Evolutionary conservation across 2,797 vertebrate genomes (phyloP), one percentile per base, ranked within the genome.

Genomic region (Enteromius paludinosus): DNA sequence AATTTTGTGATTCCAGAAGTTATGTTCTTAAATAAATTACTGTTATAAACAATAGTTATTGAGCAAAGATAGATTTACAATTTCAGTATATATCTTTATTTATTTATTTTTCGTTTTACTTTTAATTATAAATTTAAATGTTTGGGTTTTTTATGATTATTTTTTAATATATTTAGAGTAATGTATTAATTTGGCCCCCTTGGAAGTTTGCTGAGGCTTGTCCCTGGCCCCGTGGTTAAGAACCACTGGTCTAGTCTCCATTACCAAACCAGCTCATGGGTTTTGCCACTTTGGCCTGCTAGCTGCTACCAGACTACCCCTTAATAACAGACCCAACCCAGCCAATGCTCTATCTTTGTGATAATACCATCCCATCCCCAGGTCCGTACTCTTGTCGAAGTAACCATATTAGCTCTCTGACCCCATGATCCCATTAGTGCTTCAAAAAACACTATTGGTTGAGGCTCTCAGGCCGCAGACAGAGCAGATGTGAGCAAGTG

Each of bases 231-330:
- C 28, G 17, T 12, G 10, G 30, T 73, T 73, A 20, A 73, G 43
- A 73, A 35, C 56, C 89, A 79, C 88, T 85, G 9, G 83, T 86
- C 52, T 54, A 86, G 76, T 93, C 88, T 78, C 86, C 87, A 73
- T 79, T 87, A 84, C 49, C 3, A 59, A 80, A 87, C 49, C 70
- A 90, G 85, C 66, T 81, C 86, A 85, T 83, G 83, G 73, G 62
- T 81, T 69, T 54, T 47, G 52, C 49, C 71, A 30, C 45, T 11
- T 30, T 64, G 25, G 20, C n/a, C 18, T 12, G 33, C 38, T 49
- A 66, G 65, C 11, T 20, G 9, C 76, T 66, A 71, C 78, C 65
- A 56, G 25, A 38, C 61, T 28, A 66, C 62, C 45, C 79, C 18
- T 30, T 35, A 65, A 45, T 25, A 43, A 56, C 20, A 65, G 43